Evolutionary conservation across 2,888 invertebrate genomes (phyloP).

Genomic region (Therioaphis trifolii): DNA sequence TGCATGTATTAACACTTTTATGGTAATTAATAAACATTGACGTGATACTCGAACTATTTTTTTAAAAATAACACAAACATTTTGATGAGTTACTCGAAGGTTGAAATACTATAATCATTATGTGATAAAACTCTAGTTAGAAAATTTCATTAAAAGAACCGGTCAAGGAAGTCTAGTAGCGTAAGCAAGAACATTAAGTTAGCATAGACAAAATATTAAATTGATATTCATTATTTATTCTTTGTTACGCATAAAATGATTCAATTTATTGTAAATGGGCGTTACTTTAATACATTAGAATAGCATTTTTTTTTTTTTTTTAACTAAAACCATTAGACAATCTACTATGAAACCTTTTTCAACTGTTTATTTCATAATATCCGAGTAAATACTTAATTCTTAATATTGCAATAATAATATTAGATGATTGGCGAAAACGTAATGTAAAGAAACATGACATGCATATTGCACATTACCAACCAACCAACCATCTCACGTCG

Average conservation of each 20-base stretch:
- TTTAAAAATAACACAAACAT: no score
- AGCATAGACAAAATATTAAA: neutral
- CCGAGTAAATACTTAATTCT: no score
- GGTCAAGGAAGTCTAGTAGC: slow-evolving; percentile 53
- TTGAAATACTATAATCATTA: slow-evolving; percentile 1
- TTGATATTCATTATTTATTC: neutral
- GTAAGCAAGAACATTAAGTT: neutral
- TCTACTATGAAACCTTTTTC: neutral
- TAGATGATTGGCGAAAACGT: no score
- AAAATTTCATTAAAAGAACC: slow-evolving; percentile 8
- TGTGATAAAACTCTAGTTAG: neutral
- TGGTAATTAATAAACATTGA: no score
- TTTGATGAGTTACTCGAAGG: slow-evolving; percentile 26
- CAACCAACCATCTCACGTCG: no score
- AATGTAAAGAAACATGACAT: no score
- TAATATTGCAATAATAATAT: no score
- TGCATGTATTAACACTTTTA: no score
- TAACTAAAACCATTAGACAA: neutral
- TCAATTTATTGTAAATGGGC: neutral
- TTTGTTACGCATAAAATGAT: neutral
- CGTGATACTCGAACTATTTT: no score
- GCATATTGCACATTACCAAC: no score
- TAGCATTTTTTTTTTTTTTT: neutral
- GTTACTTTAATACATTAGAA: neutral
- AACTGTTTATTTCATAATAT: neutral